phyloP scores from a whole-genome alignment of 1,140 invertebrate genomes.

The Micrasema minimum region DNA sequence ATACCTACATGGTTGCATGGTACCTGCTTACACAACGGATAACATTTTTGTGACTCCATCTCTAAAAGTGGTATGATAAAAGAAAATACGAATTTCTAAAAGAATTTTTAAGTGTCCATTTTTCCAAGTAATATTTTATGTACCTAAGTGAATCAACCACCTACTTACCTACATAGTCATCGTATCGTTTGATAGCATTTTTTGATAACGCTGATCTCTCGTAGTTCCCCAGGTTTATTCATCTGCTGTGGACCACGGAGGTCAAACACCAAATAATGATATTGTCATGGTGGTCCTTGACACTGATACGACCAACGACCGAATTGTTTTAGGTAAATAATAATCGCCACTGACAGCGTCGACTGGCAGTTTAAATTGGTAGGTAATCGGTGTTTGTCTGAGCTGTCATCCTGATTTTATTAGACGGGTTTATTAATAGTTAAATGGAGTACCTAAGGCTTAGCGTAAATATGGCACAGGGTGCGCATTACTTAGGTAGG shows the following conservation, averaged over 20 bases:
- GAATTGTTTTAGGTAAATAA: constrained; percentile 14
- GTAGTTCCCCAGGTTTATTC: background rate
- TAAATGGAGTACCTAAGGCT: too few species aligned
- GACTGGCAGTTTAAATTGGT: constrained; percentile 15
- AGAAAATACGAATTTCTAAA: background rate
- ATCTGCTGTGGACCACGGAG: background rate
- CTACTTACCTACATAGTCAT: background rate
- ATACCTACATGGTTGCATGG: too few species aligned
- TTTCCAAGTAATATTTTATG: background rate
- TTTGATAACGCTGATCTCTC: background rate
- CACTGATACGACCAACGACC: constrained; percentile 8
- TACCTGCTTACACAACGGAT: too few species aligned
- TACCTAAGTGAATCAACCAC: background rate
- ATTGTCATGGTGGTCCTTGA: constrained; percentile 8
- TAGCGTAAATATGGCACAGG: too few species aligned
- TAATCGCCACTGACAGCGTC: background rate
- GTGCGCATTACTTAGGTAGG: too few species aligned
- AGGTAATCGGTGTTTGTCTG: too few species aligned
- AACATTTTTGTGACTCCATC: too few species aligned
- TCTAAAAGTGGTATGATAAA: background rate
- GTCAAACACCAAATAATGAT: background rate
- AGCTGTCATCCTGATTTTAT: too few species aligned
- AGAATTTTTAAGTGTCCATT: background rate
- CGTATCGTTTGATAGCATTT: background rate
- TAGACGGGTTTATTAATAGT: too few species aligned